Percentiles rank a stretch among this genome's conserved stretches.
phyloP scores from a whole-genome alignment of 2,113 vertebrate species.

The Picathartes gymnocephalus region DNA sequence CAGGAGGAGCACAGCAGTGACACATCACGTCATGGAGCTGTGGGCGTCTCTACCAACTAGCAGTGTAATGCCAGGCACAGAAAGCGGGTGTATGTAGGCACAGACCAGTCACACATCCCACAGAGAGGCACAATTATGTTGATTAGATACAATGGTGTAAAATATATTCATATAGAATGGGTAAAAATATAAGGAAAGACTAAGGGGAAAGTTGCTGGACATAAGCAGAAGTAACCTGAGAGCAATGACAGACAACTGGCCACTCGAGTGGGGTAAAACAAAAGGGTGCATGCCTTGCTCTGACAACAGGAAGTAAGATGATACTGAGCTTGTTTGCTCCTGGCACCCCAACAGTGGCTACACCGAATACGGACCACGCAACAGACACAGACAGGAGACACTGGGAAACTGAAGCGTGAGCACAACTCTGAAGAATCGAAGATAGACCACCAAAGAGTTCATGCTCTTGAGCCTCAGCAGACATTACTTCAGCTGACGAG shows the following conservation, averaged over 20 bases:
- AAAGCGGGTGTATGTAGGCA: not conserved
- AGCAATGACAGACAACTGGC: not conserved
- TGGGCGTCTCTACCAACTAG: not conserved
- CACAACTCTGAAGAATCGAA: rapidly evolving
- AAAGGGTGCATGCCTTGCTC: not conserved
- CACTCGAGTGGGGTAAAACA: not conserved
- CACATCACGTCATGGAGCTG: not conserved
- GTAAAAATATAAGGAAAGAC: not conserved
- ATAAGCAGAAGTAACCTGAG: not conserved
- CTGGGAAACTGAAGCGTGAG: not conserved
- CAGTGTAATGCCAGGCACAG: not conserved
- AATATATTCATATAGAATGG: rapidly evolving
- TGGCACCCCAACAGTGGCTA: not conserved
- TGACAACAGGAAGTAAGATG: not conserved
- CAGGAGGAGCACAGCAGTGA: not conserved
- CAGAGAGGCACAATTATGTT: not conserved
- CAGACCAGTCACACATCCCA: not conserved
- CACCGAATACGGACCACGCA: rapidly evolving
- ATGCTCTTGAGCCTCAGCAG: not conserved
- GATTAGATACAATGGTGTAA: not conserved
- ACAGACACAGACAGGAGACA: rapidly evolving
- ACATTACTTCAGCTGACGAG: not conserved
- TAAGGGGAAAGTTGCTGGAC: not conserved
- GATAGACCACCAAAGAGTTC: rapidly evolving
- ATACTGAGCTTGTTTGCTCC: not conserved